Conservation (phyloP, 2,888 invertebrate genomes). For the Chrysomela aeneicollis region DNA sequence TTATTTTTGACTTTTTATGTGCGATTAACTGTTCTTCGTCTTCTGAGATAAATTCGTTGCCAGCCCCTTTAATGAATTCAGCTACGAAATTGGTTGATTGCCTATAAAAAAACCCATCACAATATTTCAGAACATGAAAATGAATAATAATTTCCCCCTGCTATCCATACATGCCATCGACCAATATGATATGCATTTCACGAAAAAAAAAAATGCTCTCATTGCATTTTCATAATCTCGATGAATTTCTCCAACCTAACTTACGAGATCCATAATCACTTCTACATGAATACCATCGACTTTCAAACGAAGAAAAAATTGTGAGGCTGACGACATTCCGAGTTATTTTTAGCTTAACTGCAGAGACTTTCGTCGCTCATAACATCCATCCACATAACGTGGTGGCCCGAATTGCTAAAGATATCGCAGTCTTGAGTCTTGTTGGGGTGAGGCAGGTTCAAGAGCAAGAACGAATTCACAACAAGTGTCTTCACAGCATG, state of each 20-base stretch:
- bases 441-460: slow-evolving; percentile 6
- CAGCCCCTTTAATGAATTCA: too few relatives aligned
- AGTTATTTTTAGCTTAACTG: slow-evolving; percentile 15
- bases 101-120: too few relatives aligned
- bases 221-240: neutral
- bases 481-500: neutral
- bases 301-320: slow-evolving; percentile 5
- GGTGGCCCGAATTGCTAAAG: neutral
- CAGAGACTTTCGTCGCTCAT: neutral
- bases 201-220: neutral
- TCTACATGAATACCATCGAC: neutral
- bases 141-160: too few relatives aligned
- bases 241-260: neutral
- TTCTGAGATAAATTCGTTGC: too few relatives aligned
- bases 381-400: neutral
- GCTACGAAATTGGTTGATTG: too few relatives aligned
- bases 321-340: slow-evolving; percentile 13
- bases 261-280: neutral
- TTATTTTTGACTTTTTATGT: too few relatives aligned
- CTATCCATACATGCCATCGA: too few relatives aligned
- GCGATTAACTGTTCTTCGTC: too few relatives aligned
- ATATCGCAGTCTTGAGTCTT: neutral
- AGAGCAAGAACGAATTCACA: neutral
- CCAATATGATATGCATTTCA: too few relatives aligned
- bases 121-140: too few relatives aligned